These are phyloP conservation scores for Poecilia wingei DNA, from an alignment of 2,797 vertebrate genomes.

Conservation along the genomic window DNA sequence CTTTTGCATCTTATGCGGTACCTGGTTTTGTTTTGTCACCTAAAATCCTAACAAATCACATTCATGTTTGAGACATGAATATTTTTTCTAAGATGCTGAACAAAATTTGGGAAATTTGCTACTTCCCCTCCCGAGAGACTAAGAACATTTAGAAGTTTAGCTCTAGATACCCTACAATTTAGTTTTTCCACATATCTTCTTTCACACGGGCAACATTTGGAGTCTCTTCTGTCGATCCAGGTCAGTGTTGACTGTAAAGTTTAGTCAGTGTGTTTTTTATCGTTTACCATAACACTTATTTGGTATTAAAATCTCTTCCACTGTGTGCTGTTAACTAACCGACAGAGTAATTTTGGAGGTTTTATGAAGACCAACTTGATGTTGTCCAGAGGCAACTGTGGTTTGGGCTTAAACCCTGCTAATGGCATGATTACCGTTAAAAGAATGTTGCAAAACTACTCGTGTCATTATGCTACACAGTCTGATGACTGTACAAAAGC, in stretches of 20 bases:
- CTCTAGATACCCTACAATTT: neutral
- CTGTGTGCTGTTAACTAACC: conserved; percentile 54
- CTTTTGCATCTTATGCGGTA: neutral
- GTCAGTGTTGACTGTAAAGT: conserved; percentile 22
- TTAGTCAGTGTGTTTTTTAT: conserved; percentile 35
- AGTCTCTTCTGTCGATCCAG: conserved; percentile 13
- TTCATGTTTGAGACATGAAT: neutral
- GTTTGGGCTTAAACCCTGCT: conserved; percentile 43
- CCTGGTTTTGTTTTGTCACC: neutral
- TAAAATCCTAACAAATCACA: neutral
- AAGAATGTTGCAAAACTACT: conserved; percentile 46
- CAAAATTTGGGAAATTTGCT: neutral
- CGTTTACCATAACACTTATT: conserved; percentile 24
- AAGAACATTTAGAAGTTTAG: neutral
- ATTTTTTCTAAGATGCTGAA: neutral
- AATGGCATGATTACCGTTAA: conserved; percentile 44
- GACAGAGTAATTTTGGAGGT: conserved; percentile 55
- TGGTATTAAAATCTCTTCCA: conserved; percentile 34
- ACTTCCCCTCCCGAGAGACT: conserved; percentile 1
- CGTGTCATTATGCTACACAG: conserved; percentile 46
- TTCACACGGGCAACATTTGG: conserved; percentile 1
- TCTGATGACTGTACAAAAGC: conserved; percentile 42
- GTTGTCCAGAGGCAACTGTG: conserved; percentile 57
- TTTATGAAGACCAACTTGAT: conserved; percentile 70
- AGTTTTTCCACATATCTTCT: neutral